phyloP scores from a whole-genome alignment of 2,113 vertebrate species.

The Nicator chloris region DNA sequence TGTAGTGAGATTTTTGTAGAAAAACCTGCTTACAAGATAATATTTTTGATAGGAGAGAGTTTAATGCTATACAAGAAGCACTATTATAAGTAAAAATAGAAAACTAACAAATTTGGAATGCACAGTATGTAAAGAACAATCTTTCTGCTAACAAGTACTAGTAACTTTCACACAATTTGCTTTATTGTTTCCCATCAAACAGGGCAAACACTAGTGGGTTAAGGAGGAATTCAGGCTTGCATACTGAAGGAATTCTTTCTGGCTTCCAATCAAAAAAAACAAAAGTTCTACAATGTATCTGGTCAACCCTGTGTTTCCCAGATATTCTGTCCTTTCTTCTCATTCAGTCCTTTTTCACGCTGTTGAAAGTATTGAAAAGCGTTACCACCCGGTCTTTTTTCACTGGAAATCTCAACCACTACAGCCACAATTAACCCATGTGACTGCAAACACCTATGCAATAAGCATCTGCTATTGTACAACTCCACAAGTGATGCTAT shows the following conservation, averaged over 20 bases:
- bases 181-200: neutral
- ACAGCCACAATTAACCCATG: neutral
- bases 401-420: neutral
- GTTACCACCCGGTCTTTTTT: neutral
- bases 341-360: neutral
- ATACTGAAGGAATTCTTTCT: neutral
- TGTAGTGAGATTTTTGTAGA: neutral
- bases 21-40: neutral
- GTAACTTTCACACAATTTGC: neutral
- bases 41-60: neutral
- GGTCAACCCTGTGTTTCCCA: neutral
- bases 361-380: neutral
- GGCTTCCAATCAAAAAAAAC: neutral
- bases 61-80: neutral
- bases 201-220: accelerated
- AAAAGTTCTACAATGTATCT: neutral
- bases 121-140: neutral
- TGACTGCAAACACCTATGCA: neutral
- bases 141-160: neutral
- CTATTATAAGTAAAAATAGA: neutral
- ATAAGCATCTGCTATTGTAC: neutral
- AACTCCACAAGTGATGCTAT: neutral
- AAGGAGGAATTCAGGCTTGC: neutral
- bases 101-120: neutral
- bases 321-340: neutral